Evolutionary conservation across 2,113 vertebrate species (phyloP).

Genomic region (Crotalus horridus): DNA sequence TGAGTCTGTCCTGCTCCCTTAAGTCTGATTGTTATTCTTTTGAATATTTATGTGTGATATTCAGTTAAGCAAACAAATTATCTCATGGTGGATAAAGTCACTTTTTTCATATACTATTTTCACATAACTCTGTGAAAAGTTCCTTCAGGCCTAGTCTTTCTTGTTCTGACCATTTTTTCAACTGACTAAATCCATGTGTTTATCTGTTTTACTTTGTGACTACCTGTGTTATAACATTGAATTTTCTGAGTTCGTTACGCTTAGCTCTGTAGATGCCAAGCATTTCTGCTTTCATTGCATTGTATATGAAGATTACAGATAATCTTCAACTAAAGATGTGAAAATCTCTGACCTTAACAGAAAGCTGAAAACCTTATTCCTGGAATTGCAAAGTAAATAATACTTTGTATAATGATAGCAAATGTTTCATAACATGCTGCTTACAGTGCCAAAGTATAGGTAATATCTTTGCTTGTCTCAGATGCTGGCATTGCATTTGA

Average conservation of each 20-base stretch:
- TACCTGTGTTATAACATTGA: background rate
- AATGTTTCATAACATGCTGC: background rate
- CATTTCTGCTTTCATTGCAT: background rate
- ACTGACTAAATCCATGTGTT: background rate
- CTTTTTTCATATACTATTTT: background rate
- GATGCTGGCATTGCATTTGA: background rate
- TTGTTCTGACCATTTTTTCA: background rate
- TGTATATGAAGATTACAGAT: background rate
- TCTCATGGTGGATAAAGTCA: background rate
- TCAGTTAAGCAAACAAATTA: background rate
- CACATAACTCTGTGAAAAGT: background rate
- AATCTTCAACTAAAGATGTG: background rate
- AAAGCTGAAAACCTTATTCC: background rate
- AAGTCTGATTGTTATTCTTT: background rate
- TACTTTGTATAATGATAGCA: background rate
- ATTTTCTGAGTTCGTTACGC: background rate
- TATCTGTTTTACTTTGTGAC: background rate
- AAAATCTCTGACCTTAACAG: background rate
- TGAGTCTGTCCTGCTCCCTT: background rate
- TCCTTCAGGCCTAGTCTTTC: background rate
- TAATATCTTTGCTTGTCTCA: background rate
- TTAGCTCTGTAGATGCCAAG: background rate
- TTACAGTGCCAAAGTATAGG: background rate
- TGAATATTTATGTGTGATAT: background rate
- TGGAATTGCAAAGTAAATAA: background rate